Evolutionary conservation across 2,797 vertebrate genomes (phyloP).

Genomic region (Sebastes oblongus): DNA sequence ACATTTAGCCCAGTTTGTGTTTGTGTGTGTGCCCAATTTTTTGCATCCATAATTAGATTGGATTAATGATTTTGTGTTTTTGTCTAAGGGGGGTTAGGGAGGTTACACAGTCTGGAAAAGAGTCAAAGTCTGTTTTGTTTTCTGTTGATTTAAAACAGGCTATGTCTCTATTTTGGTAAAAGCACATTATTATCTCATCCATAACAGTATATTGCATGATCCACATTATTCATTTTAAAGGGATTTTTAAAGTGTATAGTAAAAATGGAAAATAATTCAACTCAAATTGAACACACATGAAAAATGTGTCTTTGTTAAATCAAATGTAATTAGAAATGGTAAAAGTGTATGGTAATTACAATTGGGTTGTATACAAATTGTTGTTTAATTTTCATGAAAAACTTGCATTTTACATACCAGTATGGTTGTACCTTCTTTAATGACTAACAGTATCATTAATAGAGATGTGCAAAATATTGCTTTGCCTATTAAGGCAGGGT

Average conservation of each 20-base stretch:
- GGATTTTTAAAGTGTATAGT: background rate
- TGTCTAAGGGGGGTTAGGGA: constrained; percentile 2
- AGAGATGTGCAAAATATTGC: background rate
- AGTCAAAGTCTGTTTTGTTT: constrained; percentile 1
- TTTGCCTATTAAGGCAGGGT: background rate
- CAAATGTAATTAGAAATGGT: background rate
- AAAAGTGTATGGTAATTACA: background rate
- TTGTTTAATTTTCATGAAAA: background rate
- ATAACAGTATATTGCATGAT: background rate
- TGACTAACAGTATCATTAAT: background rate
- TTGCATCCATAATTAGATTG: constrained; percentile 2
- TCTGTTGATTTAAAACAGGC: background rate
- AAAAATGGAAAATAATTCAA: background rate
- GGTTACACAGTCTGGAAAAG: constrained; percentile 10
- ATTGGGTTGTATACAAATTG: background rate
- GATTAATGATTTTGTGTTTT: constrained; percentile 29
- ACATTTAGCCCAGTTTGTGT: background rate
- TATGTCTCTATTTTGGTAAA: background rate
- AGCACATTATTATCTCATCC: background rate
- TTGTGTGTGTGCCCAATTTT: background rate
- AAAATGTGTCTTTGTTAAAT: background rate
- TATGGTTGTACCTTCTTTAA: background rate
- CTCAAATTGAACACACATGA: background rate
- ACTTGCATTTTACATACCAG: background rate
- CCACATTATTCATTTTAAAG: background rate